Evolutionary conservation across 1,140 invertebrate genomes (phyloP), one percentile per base, ranked within the genome.

Genomic region (Ridgeia piscesae): DNA sequence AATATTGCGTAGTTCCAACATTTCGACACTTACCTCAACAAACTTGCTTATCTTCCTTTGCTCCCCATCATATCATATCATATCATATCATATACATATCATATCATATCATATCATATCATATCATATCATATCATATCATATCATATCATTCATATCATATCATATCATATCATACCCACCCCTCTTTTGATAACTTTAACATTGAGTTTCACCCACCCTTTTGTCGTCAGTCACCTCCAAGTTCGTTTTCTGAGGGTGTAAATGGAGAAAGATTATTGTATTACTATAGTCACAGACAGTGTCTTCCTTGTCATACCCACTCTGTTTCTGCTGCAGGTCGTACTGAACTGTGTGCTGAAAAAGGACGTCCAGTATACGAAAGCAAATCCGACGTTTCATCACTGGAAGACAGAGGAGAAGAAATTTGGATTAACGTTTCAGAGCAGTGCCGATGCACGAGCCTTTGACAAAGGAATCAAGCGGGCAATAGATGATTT

Each of bases 331-430:
- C 58, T 89, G 93, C 96, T 96, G 31, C 96, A 99, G 98, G 97
- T 98, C 95, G 98, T 99, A 92, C 97, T 99, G 93, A 98, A 98
- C 96, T 99, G 98, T 96, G 98, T 97, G 48, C 98, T 99, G 95
- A 99, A 98, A 96, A 98, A 98, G 96, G 98, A 99, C 96, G 98
- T 99, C 96, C 97, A 98, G 95, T 99, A 99, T 96, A 98, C 99
- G 96, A 98, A 98, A 97, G 98, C 99, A 94, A 99, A 99, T 98
- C 98, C 99, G 88, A 99, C 98, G 91, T 99, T 99, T 97, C 98
- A 99, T 96, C 98, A 99, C 96, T 99, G 98, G 99, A 97, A 98
- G 94, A 99, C 98, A 33, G 98, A 98, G 91, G 98, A 99, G 95
- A 98, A 99, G 96, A 97, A 98, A 94, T 99, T 98, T 97, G 98